Percentiles rank a stretch among this genome's conserved stretches.
Conservation (phyloP, 2,797 vertebrate genomes). For the Mus caroli region DNA sequence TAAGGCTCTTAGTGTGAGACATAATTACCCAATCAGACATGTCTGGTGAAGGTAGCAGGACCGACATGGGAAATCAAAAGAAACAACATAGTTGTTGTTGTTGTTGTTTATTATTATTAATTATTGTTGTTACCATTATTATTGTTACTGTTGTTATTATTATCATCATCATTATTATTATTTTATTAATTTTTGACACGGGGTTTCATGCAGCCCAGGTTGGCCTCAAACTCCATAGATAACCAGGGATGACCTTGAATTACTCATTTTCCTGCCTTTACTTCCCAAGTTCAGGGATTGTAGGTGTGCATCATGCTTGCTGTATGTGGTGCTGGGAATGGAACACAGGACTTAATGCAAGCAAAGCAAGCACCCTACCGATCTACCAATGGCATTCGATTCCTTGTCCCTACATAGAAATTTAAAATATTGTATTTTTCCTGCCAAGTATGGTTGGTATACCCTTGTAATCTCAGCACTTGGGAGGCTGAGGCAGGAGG, state of each 20-base stretch:
- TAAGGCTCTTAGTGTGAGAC: not conserved
- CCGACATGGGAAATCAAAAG: not conserved
- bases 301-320: not conserved
- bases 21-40: not conserved
- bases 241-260: not conserved
- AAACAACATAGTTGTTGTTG: not conserved
- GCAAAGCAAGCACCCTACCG: not conserved
- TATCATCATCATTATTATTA: no score
- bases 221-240: not conserved
- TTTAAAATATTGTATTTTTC: not conserved
- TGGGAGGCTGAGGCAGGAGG: not conserved
- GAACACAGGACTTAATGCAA: not conserved
- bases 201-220: not conserved
- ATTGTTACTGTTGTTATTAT: no score
- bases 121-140: no score
- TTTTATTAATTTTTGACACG: not conserved
- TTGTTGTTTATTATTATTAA: not conserved
- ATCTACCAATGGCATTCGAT: not conserved
- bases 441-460: not conserved
- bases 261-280: not conserved
- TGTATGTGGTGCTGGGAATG: not conserved
- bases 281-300: not conserved
- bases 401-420: not conserved
- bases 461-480: not conserved
- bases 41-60: not conserved